phyloP scores from a whole-genome alignment of 2,797 vertebrate genomes.

The Setipinna tenuifilis region DNA sequence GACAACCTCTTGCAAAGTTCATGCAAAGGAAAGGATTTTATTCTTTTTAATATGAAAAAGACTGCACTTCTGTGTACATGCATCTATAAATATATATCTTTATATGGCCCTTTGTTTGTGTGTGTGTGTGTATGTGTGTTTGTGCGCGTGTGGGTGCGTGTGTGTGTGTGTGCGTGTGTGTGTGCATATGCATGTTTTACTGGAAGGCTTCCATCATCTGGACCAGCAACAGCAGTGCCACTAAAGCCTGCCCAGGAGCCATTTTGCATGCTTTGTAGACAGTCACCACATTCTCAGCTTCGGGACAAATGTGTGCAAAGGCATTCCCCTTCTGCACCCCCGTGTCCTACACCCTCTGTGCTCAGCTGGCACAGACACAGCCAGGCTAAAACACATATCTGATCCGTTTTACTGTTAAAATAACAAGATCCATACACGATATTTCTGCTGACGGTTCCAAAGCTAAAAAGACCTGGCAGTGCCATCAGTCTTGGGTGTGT shows the following conservation, averaged over 20 bases:
- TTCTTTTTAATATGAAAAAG: neutral
- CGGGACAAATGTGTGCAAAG: slow-evolving; percentile 42
- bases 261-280: slow-evolving; percentile 41
- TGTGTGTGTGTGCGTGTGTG: slow-evolving; percentile 12
- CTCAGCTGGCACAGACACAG: neutral
- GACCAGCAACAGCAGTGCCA: slow-evolving; percentile 34
- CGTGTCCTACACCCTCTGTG: slow-evolving; percentile 9
- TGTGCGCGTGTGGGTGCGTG: neutral
- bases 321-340: neutral
- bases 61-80: neutral
- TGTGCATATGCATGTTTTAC: slow-evolving; percentile 30
- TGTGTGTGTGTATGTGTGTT: neutral
- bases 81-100: no score
- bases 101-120: no score
- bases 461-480: neutral
- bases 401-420: neutral
- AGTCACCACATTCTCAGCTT: slow-evolving; percentile 26
- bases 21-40: neutral
- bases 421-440: neutral
- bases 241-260: slow-evolving; percentile 42
- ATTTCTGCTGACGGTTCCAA: neutral
- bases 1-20: neutral
- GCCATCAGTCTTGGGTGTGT: neutral
- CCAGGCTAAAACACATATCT: neutral
- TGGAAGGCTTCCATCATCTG: slow-evolving; percentile 38